Evolutionary conservation across 1,140 invertebrate genomes (phyloP).

Genomic region (Pararge aegeria): DNA sequence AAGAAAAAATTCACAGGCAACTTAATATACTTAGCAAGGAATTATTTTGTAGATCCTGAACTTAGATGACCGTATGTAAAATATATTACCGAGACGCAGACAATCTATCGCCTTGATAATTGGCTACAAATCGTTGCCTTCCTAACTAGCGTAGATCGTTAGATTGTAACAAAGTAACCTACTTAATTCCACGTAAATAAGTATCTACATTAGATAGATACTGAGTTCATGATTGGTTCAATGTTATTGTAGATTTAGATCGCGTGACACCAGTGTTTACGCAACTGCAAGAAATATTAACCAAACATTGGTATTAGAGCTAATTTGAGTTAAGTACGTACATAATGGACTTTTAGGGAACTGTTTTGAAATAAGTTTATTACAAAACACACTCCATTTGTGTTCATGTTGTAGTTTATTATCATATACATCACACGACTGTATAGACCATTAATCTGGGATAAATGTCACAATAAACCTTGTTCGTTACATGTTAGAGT

Average conservation of each 20-base stretch:
- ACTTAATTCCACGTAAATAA: constrained; percentile 9
- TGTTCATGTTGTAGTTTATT: background rate
- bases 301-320: background rate
- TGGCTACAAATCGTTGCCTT: constrained; percentile 3
- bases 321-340: constrained; percentile 15
- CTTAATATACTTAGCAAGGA: too few species aligned
- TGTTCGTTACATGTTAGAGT: too few species aligned
- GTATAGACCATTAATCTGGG: background rate
- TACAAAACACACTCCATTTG: background rate
- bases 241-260: background rate
- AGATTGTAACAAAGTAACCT: constrained; percentile 3
- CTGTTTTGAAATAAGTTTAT: background rate
- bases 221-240: background rate
- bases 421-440: background rate
- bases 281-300: constrained; percentile 1
- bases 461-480: background rate
- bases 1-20: too few species aligned
- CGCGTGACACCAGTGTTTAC: background rate
- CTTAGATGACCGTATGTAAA: background rate
- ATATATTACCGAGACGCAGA: background rate
- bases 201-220: background rate
- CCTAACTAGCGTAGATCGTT: background rate
- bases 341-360: constrained; percentile 1
- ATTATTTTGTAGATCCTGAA: background rate
- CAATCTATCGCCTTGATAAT: background rate